phyloP scores from a whole-genome alignment of 1,140 invertebrate species.

The Lepidotrigona ventralis region DNA sequence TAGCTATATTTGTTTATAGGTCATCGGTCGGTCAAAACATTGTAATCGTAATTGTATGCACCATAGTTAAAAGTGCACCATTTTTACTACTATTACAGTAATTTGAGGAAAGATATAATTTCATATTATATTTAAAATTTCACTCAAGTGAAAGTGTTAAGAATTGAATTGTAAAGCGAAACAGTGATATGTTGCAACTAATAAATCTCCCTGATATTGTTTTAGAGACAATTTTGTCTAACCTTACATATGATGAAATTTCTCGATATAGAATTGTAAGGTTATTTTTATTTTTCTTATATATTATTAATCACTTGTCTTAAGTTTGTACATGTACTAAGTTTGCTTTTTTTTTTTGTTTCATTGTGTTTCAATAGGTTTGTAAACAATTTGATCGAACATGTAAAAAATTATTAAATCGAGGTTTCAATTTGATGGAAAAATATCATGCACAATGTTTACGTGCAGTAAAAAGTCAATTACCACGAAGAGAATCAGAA shows the following conservation, averaged over 20 bases:
- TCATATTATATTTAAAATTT: neutral
- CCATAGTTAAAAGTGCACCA: slow-evolving; percentile 6
- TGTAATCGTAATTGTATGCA: slow-evolving; percentile 30
- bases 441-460: slow-evolving; percentile 87
- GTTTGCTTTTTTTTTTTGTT: neutral
- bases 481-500: slow-evolving; percentile 94
- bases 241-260: slow-evolving; percentile 90
- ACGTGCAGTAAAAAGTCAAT: slow-evolving; percentile 88
- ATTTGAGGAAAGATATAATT: neutral
- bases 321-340: neutral
- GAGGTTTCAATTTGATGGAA: slow-evolving; percentile 90
- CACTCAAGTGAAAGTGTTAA: neutral
- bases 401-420: slow-evolving; percentile 87
- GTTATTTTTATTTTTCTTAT: slow-evolving; percentile 45
- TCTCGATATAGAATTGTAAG: slow-evolving; percentile 89
- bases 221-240: slow-evolving; percentile 89
- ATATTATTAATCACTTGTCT: slow-evolving; percentile 12
- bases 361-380: slow-evolving; percentile 82
- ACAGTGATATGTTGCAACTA: slow-evolving; percentile 65
- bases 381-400: slow-evolving; percentile 89
- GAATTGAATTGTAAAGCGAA: neutral
- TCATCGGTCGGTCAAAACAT: slow-evolving; percentile 55
- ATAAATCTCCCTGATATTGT: slow-evolving; percentile 87
- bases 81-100: neutral
- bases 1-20: slow-evolving; percentile 55